phyloP scores from a whole-genome alignment of 2,888 invertebrate genomes.

The Dioctria linearis region DNA sequence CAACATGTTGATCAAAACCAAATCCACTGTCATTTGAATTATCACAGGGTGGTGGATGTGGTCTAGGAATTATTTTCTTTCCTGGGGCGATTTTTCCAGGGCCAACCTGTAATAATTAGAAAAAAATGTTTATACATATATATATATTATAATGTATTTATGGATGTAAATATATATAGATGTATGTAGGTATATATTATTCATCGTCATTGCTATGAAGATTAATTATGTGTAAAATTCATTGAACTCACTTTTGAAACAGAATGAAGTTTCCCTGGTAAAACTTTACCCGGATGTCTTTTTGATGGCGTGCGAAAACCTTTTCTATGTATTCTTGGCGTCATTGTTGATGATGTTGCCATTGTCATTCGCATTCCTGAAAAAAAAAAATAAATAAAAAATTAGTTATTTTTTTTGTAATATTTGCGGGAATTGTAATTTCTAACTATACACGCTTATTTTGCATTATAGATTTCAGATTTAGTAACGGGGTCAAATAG shows the following conservation, averaged over 20 bases:
- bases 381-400: constrained; percentile 57
- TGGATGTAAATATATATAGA: no score
- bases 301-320: constrained; percentile 80
- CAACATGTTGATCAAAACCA: constrained; percentile 84
- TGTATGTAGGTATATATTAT: no score
- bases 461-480: no score
- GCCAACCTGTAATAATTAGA: constrained; percentile 63
- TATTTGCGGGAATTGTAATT: not conserved
- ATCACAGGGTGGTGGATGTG: constrained; percentile 79
- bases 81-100: constrained; percentile 69
- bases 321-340: constrained; percentile 78
- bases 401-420: not conserved
- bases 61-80: constrained; percentile 69
- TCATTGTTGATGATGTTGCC: constrained; percentile 79
- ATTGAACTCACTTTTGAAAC: constrained; percentile 71
- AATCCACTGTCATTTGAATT: constrained; percentile 93
- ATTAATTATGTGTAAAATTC: not conserved
- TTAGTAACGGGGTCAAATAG: no score
- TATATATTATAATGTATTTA: not conserved
- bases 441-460: no score
- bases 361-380: constrained; percentile 83
- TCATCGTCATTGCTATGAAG: not conserved
- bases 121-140: not conserved
- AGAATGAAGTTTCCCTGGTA: constrained; percentile 70
- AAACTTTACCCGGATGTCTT: constrained; percentile 72